Base-by-base conservation (phyloP, 1,140 invertebrate genomes). In the Apis cerana region DNA sequence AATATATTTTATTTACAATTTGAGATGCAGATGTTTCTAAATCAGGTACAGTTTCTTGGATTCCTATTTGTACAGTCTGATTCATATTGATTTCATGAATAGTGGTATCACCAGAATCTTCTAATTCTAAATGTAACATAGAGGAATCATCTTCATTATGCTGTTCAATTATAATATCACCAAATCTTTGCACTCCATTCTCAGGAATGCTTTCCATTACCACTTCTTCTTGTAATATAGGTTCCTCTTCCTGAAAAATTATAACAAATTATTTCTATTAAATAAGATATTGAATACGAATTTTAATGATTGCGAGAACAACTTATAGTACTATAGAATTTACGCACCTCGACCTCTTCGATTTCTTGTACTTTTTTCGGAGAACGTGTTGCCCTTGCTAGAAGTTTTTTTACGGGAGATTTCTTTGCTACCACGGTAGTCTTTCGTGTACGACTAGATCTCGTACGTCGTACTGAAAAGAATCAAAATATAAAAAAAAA, bases 11-110 rank as follows among this genome's bases (percentile, higher is more conserved):
- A 85, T 72, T 89, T 70, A 92, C 91, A 75, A 89, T 84, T 52
- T 90, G 89, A n/a, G 91, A 89, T 21, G 87, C 88, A 27, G 92
- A 85, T n/a, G 90, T 87, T 71, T 92, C 92, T 64, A 92, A 78
- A 80, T 92, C 92, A 62, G 91, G 91, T 52, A 93, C 89, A 74
- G 58, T 85, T 69, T 91, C 83, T 67, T 75, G 71, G 27, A 87
- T 84, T 48, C 82, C 82, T 7, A 85, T 80, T 52, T 90, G 75
- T 50, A 84, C 82, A n/a, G 7, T 82, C n/a, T 89, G 86, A 78
- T 72, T 61, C 23, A 85, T 82, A 27, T 43, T 80, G 1, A 85
- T 72, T 68, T 85, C 84, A 43, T 87, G 72, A 58, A 86, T 56
- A 76, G 61, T 54, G 1, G 84, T 64, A 10, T 90, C 90, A 56